Percentiles rank a stretch among this genome's conserved stretches.
Conservation (phyloP, 2,888 invertebrate species). For the Platypus cylindrus region DNA sequence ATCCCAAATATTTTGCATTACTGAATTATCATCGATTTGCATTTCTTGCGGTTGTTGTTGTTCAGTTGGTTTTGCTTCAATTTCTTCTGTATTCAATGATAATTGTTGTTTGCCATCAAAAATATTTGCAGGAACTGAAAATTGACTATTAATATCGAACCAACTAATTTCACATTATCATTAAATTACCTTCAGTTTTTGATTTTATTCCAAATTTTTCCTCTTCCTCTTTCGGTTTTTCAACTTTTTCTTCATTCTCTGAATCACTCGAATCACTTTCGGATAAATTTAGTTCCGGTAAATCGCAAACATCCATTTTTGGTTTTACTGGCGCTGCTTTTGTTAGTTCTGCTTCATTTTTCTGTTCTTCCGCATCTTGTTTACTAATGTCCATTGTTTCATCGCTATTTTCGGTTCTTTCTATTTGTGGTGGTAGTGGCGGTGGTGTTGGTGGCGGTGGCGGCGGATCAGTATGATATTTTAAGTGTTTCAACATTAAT, state of each 20-base stretch:
- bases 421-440: slow-evolving; percentile 20
- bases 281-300: slow-evolving; percentile 71
- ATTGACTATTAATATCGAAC: too few relatives aligned
- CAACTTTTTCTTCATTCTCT: slow-evolving; percentile 32
- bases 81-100: not conserved
- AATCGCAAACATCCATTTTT: slow-evolving; percentile 52
- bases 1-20: slow-evolving; percentile 59
- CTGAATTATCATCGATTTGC: slow-evolving; percentile 16
- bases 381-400: slow-evolving; percentile 15
- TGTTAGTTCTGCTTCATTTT: slow-evolving; percentile 11
- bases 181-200: slow-evolving; percentile 2
- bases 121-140: too few relatives aligned
- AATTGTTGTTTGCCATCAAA: too few relatives aligned
- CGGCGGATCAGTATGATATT: slow-evolving; percentile 44
- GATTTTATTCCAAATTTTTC: slow-evolving; percentile 3
- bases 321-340: slow-evolving; percentile 31
- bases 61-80: slow-evolving; percentile 1
- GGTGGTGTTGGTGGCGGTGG: too few relatives aligned
- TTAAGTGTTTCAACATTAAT: slow-evolving; percentile 57
- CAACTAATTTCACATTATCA: too few relatives aligned
- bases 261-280: slow-evolving; percentile 67
- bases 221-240: slow-evolving; percentile 6
- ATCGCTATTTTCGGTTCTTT: slow-evolving; percentile 14
- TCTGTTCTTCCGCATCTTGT: slow-evolving; percentile 17
- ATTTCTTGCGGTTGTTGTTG: slow-evolving; percentile 3